Evolutionary conservation across 1,140 invertebrate genomes (phyloP), one percentile per base, ranked within the genome.

Genomic region (Rhagoletis zephyria): DNA sequence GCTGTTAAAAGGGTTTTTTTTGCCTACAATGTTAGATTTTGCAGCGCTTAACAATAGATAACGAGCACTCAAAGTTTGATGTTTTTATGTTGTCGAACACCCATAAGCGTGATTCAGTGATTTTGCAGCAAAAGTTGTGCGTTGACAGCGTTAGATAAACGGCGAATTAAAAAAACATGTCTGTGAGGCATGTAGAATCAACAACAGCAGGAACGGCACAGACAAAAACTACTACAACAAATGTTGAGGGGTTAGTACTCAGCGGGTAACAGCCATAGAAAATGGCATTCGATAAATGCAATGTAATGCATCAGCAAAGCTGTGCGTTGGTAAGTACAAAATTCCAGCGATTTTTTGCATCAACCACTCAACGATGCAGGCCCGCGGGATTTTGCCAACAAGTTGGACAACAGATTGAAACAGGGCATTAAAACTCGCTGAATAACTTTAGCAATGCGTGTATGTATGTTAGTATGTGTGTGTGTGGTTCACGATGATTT

Each of bases 81-180:
- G 48, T 4, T 4, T 14, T 42, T 9, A 40, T 67, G 12, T 40
- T 1, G 51, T 56, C 10, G 30, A 0, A 30, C 1, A 30, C 30
- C 30, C 30, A 0, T 30, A 30, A 30, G 30, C 30, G 16, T 2
- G 19, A 12, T 56, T 1, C 10, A 10, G 45, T 16, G 2, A 1
- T 45, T 16, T 19, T 56, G 74, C 4, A 63, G 74, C 51, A 81
- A 51, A 56, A 81, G 74, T 81, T 81, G 16, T 51, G 74, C 74
- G 45, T n/a, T 74, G 70, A 74, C 70, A 74, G n/a, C 67, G 70
- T 51, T 74, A 74, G 70, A 74, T 74, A 74, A 74, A 74, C 42
- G 70, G 42, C 45, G 45, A 51, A 45, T 48, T 74, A 45, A 48
- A 40, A 48, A 40, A 81, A 56, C 16, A 81, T 30, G 74, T 19